Evolutionary conservation across 2,113 vertebrate genomes (phyloP).

Genomic region (Neodon shergylaensis): DNA sequence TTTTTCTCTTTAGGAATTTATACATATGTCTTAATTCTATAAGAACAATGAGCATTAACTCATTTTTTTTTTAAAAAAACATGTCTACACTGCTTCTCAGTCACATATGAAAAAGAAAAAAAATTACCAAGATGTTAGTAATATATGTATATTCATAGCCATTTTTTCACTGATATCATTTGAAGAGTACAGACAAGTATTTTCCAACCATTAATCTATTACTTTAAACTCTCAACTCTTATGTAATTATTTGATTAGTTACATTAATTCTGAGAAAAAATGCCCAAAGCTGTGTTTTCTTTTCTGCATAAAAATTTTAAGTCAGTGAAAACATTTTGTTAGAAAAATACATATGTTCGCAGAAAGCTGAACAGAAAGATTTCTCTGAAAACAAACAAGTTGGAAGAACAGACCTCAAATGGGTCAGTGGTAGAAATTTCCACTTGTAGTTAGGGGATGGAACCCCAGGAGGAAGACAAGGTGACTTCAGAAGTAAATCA

Average conservation of each 20-base stretch:
- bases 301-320: background rate
- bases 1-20: background rate
- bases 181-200: background rate
- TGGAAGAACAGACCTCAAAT: background rate
- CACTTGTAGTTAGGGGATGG: background rate
- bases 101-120: background rate
- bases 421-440: background rate
- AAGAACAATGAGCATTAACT: background rate
- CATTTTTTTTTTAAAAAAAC: background rate
- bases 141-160: background rate
- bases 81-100: background rate
- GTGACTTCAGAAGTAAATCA: rapidly evolving
- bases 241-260: background rate
- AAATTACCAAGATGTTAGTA: background rate
- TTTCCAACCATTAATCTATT: background rate
- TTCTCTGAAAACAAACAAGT: background rate
- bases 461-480: background rate
- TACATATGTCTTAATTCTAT: background rate
- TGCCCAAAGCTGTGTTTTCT: background rate
- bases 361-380: background rate
- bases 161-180: background rate
- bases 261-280: background rate
- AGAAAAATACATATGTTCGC: background rate
- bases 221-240: background rate
- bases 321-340: constrained; percentile 9